Conservation (phyloP, 1,140 invertebrate species). For the Eriosoma lanigerum region DNA sequence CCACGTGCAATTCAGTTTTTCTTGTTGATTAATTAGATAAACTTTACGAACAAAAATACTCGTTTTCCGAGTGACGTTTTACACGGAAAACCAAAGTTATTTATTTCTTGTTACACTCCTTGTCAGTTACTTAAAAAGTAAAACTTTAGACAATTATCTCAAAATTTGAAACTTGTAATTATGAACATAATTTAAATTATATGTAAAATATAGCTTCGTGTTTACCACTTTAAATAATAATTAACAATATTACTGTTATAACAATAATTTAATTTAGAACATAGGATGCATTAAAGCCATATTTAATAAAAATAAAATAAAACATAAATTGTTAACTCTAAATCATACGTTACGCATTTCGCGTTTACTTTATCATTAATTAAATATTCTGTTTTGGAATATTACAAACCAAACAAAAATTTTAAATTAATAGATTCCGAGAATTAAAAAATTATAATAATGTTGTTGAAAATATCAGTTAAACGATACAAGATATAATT, state of each 20-base stretch:
- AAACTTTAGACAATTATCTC: background rate
- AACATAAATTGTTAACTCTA: background rate
- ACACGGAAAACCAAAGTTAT: constrained; percentile 4
- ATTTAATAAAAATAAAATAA: no score
- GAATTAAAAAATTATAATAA: no score
- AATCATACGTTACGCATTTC: background rate
- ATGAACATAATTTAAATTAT: background rate
- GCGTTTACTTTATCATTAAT: background rate
- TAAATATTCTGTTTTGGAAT: no score
- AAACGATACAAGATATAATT: no score
- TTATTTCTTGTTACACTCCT: background rate
- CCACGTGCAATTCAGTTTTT: no score
- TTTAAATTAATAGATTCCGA: background rate
- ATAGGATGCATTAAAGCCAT: background rate
- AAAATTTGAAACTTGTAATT: background rate
- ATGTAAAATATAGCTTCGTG: background rate
- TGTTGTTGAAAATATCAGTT: no score
- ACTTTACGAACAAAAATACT: background rate
- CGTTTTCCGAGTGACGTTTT: background rate
- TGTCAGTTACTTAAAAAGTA: background rate
- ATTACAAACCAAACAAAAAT: background rate
- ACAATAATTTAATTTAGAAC: background rate
- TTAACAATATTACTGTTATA: background rate
- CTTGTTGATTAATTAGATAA: constrained; percentile 16
- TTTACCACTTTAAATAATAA: background rate